Evolutionary conservation across 2,888 invertebrate genomes (phyloP), one percentile per base, ranked within the genome.

Genomic region (Himalopsyche kuldschensis): DNA sequence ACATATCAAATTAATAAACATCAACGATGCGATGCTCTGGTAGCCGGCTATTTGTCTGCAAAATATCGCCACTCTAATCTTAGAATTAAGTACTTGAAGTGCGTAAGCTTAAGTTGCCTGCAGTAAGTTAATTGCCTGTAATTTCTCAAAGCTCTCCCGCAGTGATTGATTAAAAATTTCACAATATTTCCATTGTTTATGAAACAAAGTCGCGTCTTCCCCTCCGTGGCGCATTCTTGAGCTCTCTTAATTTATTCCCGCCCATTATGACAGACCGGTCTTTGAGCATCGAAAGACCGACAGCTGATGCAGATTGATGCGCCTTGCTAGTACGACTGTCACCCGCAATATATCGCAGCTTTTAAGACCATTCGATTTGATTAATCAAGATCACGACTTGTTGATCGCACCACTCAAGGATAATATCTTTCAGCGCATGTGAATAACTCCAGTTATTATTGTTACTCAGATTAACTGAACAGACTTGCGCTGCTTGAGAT

Each of bases 251-350:
- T 69, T 69, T 69, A 69, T 69, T 69, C 69, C 69, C 69, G 69
- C 69, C 69, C 27, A 69, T 69, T 69, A 69, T 69, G 69, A 69
- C 69, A 27, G 27, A 27, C 27, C 69, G 69, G 41, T 35, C 76
- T 76, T 76, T 76, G 41, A 76, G 11, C 76, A n/a, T 41, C 76
- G 35, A 32, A 41, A 76, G 32, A 20, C 76, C 76, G 76, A 76
- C 32, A 32, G 35, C 76, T 76, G 76, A 76, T 76, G 35, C 76
- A 76, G 76, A 76, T 76, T 76, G 76, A 76, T 76, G 76, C 32
- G 76, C 24, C 41, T 8, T 27, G 32, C 76, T 0, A 76, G 76
- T 76, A n/a, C 27, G 27, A 69, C 30, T 69, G 69, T 69, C 69
- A 30, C 69, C 69, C 69, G 27, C 27, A 15, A 69, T 27, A 27